phyloP scores from a whole-genome alignment of 1,140 invertebrate genomes.

The Diachasmimorpha longicaudata region DNA sequence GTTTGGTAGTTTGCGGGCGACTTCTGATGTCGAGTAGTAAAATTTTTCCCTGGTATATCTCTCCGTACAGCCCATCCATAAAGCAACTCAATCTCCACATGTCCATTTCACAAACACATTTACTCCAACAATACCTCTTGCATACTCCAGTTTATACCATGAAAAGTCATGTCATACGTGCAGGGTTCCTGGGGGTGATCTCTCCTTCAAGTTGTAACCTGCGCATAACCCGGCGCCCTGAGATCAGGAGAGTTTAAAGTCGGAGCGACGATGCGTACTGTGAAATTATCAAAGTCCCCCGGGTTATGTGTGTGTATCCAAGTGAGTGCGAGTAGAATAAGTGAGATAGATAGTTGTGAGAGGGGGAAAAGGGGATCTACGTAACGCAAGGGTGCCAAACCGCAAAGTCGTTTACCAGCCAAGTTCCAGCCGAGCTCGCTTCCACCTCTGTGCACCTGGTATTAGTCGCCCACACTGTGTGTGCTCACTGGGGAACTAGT shows the following conservation, averaged over 20 bases:
- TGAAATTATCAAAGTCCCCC: constrained; percentile 24
- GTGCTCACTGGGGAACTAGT: not conserved
- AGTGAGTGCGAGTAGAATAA: not conserved
- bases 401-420: constrained; percentile 31
- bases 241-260: constrained; percentile 5
- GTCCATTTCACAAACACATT: not conserved
- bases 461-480: constrained; percentile 8
- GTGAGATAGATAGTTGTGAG: not conserved
- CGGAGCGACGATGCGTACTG: constrained; percentile 22
- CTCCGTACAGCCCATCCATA: too few species aligned
- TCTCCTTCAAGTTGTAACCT: not conserved
- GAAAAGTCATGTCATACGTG: constrained; percentile 19
- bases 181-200: not conserved
- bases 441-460: constrained; percentile 3
- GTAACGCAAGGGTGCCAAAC: constrained; percentile 17
- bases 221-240: not conserved
- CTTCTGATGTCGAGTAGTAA: too few species aligned
- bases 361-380: not conserved
- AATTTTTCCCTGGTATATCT: too few species aligned
- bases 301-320: not conserved
- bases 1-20: too few species aligned
- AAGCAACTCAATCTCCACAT: too few species aligned
- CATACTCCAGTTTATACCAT: not conserved
- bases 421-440: constrained; percentile 20
- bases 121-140: not conserved